phyloP scores from a whole-genome alignment of 2,797 vertebrate species.

The Masticophis lateralis region DNA sequence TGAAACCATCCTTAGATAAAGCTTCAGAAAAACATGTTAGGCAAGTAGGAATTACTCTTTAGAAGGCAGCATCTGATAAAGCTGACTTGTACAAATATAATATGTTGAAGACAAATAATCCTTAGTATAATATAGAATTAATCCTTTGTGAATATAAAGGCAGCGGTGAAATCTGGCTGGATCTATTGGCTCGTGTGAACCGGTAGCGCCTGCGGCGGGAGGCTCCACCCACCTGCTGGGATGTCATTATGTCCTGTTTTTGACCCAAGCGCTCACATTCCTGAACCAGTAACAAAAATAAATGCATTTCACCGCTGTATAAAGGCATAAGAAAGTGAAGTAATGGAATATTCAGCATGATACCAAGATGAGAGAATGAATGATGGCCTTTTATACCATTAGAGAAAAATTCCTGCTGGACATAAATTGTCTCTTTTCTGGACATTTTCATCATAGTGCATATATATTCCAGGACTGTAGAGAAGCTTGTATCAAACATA shows the following conservation, averaged over 20 bases:
- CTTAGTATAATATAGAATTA: neutral
- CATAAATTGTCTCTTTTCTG: neutral
- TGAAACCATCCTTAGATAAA: rapidly evolving
- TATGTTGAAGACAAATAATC: conserved; percentile 7
- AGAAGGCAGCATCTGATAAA: neutral
- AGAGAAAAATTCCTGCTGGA: neutral
- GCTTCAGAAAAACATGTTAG: neutral
- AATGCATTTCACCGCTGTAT: no score
- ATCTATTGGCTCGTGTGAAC: no score
- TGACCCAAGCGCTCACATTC: no score
- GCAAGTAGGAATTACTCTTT: neutral
- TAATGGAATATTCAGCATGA: neutral
- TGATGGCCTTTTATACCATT: neutral
- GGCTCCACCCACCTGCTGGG: no score
- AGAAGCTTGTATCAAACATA: neutral
- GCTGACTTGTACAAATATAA: rapidly evolving
- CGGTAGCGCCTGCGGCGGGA: no score
- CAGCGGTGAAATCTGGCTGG: neutral
- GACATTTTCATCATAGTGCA: neutral
- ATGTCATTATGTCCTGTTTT: no score
- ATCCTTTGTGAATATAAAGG: conserved; percentile 13
- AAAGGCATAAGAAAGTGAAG: conserved; percentile 5
- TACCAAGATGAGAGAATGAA: neutral
- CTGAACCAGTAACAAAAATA: no score
- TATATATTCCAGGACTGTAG: neutral